Evolutionary conservation across 2,888 invertebrate species (phyloP).

Genomic region (Dolichopus griseipennis): DNA sequence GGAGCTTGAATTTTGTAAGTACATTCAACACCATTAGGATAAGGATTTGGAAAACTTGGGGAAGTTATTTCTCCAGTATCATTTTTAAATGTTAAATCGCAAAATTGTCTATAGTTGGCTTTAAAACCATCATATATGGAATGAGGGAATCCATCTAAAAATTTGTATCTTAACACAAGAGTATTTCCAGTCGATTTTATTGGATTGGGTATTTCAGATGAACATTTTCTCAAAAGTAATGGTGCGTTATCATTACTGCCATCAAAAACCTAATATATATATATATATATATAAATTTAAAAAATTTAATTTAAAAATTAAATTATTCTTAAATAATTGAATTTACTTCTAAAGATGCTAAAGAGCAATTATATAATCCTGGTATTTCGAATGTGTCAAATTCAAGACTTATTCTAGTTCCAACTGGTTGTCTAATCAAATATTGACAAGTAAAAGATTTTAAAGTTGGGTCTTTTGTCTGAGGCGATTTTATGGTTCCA

Average conservation of each 20-base stretch:
- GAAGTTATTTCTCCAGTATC: conserved; percentile 57
- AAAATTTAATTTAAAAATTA: conserved; percentile 8
- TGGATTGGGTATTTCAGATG: conserved; percentile 49
- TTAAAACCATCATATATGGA: conserved; percentile 20
- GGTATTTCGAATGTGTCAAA: conserved; percentile 59
- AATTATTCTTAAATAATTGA: neutral
- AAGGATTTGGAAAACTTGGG: conserved; percentile 65
- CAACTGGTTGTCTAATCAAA: conserved; percentile 58
- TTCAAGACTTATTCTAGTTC: conserved; percentile 55
- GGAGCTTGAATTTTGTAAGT: conserved; percentile 58
- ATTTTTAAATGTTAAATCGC: conserved; percentile 53
- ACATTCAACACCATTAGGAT: conserved; percentile 56
- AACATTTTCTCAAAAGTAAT: conserved; percentile 64
- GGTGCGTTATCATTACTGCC: conserved; percentile 53
- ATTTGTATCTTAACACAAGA: conserved; percentile 52
- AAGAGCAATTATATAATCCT: conserved; percentile 49
- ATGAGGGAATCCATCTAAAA: conserved; percentile 15
- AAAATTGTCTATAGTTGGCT: conserved; percentile 44
- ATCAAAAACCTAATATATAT: conserved; percentile 59
- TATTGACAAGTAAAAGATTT: conserved; percentile 61
- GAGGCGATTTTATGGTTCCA: conserved; percentile 59
- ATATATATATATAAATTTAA: no score
- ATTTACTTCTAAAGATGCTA: conserved; percentile 57
- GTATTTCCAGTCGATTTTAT: conserved; percentile 50
- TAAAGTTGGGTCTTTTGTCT: conserved; percentile 48